Evolutionary conservation across 2,888 invertebrate species (phyloP).

Genomic region (Drosophila kuntzei): DNA sequence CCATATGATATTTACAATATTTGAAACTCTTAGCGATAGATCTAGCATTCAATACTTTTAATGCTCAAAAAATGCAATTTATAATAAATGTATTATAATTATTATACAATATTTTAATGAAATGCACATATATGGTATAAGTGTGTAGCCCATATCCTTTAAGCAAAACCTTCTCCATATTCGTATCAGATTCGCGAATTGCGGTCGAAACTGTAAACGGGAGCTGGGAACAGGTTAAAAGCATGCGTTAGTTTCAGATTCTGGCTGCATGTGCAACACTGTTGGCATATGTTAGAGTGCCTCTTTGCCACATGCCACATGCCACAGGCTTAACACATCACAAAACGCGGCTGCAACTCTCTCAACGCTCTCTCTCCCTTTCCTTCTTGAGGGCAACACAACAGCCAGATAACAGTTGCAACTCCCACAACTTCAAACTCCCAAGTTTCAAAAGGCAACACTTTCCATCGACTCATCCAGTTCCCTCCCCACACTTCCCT

Average conservation of each 20-base stretch:
- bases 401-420: conserved; percentile 26
- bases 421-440: conserved; percentile 20
- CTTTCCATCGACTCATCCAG: background rate
- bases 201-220: background rate
- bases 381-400: conserved; percentile 38
- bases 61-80: too few species aligned
- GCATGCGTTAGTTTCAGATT: background rate
- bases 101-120: background rate
- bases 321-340: conserved; percentile 29
- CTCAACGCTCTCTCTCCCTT: background rate
- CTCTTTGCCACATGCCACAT: conserved; percentile 20
- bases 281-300: conserved; percentile 15
- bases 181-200: background rate
- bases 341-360: conserved; percentile 28
- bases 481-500: background rate
- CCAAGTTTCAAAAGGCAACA: conserved; percentile 25
- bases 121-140: too few species aligned
- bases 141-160: too few species aligned
- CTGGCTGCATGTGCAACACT: conserved; percentile 5
- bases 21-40: too few species aligned
- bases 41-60: background rate
- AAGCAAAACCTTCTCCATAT: background rate
- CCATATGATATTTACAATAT: too few species aligned
- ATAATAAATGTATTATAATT: background rate
- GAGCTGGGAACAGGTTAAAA: background rate